A percentile compares a stretch with the other conserved stretches of the same genome.
Conservation (phyloP, 2,888 invertebrate genomes). For the Labia minor region DNA sequence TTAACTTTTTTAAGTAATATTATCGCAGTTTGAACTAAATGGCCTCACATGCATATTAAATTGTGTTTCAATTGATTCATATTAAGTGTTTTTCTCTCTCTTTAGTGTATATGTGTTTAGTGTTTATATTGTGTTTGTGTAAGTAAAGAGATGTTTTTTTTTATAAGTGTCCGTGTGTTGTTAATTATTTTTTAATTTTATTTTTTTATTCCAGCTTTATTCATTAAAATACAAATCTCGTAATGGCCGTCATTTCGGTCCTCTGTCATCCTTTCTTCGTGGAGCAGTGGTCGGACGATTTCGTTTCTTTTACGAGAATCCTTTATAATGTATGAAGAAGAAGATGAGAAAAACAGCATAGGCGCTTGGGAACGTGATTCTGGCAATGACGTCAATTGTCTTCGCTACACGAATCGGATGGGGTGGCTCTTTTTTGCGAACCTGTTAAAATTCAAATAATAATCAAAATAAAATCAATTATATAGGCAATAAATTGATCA, state of each 20-base stretch:
- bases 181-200: not conserved
- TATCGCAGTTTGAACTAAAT: constrained; percentile 18
- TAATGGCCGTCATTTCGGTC: not conserved
- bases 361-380: constrained; percentile 87
- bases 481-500: too few relatives aligned
- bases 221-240: not conserved
- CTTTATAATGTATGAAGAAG: constrained; percentile 91
- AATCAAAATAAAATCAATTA: too few relatives aligned
- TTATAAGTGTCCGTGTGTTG: too few relatives aligned
- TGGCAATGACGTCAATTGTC: constrained; percentile 87
- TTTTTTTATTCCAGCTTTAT: not conserved
- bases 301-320: constrained; percentile 51
- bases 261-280: not conserved
- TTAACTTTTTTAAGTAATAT: not conserved
- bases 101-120: not conserved
- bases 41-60: not conserved
- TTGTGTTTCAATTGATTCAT: not conserved
- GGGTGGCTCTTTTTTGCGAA: constrained; percentile 82
- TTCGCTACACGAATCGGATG: constrained; percentile 88
- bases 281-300: not conserved
- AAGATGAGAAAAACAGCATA: constrained; percentile 88
- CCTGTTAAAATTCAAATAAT: constrained; percentile 40
- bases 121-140: not conserved
- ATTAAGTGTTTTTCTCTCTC: not conserved
- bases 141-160: too few relatives aligned